Base-by-base conservation (phyloP, 2,113 vertebrate species). In the Sigmodon hispidus region DNA sequence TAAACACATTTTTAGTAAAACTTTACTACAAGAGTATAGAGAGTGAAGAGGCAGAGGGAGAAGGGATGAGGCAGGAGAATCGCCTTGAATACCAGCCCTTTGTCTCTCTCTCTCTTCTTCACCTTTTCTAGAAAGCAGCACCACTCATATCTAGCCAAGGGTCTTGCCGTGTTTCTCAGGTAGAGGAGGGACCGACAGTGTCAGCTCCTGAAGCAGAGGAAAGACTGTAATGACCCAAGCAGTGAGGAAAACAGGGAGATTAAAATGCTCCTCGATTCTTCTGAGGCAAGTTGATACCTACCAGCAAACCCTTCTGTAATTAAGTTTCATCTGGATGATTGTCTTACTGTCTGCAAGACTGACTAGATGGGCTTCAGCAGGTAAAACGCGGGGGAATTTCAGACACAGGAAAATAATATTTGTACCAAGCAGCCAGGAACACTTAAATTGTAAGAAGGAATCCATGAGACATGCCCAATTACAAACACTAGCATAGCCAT, bases 401-500 rank as follows among this genome's bases (percentile, higher is more conserved):
- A 13, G 7, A 15, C 19, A 11, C 67, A 24, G 65, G 48, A 91
- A 93, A 77, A 52, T 19, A 87, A 87, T n/a, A 26, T 43, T 50
- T 40, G 79, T 16, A 16, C 36, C 61, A 40, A 92, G 55, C 22
- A 57, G 61, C 75, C 21, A 31, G 15, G 26, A 57, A 72, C 65
- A 73, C 50, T 65, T 52, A 50, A 90, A 48, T 75, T 76, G 29
- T 72, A 45, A 84, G 59, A 50, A 59, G 9, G 22, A 87, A 87
- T 26, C 55, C 17, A 80, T 52, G 57, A 87, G 45, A 95, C 89
- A n/a, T 45, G 85, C n/a, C 55, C 57, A 84, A 57, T 86, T 96
- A 94, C 89, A 81, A 55, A 88, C 94, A 86, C 26, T 22, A 79
- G 48, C 48, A 10, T 15, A 59, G 57, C 77, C 69, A 7, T 16